Conservation (phyloP, 2,888 invertebrate genomes). For the Andrena praecox region DNA sequence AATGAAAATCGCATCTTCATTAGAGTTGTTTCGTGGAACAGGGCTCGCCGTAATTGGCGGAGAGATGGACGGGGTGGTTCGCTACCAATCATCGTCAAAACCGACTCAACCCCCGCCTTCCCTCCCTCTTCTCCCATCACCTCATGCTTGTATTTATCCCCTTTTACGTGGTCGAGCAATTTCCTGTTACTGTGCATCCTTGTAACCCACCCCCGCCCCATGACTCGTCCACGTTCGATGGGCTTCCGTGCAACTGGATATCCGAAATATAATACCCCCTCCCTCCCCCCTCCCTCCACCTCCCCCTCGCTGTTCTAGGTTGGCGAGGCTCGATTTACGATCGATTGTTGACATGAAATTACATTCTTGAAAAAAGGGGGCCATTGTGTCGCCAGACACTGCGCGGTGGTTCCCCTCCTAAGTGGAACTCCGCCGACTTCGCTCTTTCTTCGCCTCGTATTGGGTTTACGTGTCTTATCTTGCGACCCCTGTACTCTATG, state of each 20-base stretch:
- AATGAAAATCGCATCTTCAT: slow-evolving; percentile 45
- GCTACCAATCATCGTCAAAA: slow-evolving; percentile 23
- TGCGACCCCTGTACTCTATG: slow-evolving; percentile 5
- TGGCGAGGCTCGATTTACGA: slow-evolving; percentile 47
- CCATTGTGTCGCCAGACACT: slow-evolving; percentile 17
- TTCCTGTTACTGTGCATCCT: slow-evolving; percentile 57
- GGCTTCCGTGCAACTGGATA: slow-evolving; percentile 62
- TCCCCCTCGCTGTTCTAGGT: background rate
- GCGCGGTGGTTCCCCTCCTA: background rate
- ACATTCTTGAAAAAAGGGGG: slow-evolving; percentile 22
- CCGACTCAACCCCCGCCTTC: slow-evolving; percentile 47
- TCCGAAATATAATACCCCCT: slow-evolving; percentile 56
- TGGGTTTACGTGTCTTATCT: slow-evolving; percentile 57
- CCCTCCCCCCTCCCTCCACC: background rate
- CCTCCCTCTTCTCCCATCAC: background rate
- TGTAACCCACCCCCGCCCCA: slow-evolving; percentile 6
- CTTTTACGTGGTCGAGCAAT: slow-evolving; percentile 59
- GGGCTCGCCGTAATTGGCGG: slow-evolving; percentile 32
- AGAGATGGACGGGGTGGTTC: slow-evolving; percentile 28
- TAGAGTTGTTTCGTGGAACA: slow-evolving; percentile 19
- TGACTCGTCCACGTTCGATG: slow-evolving; percentile 27
- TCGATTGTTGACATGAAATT: slow-evolving; percentile 55
- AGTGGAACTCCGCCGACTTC: slow-evolving; percentile 21
- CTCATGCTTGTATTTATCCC: slow-evolving; percentile 26
- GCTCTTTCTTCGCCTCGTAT: slow-evolving; percentile 25